phyloP scores from a whole-genome alignment of 2,113 vertebrate species.

The Pao palembangensis region DNA sequence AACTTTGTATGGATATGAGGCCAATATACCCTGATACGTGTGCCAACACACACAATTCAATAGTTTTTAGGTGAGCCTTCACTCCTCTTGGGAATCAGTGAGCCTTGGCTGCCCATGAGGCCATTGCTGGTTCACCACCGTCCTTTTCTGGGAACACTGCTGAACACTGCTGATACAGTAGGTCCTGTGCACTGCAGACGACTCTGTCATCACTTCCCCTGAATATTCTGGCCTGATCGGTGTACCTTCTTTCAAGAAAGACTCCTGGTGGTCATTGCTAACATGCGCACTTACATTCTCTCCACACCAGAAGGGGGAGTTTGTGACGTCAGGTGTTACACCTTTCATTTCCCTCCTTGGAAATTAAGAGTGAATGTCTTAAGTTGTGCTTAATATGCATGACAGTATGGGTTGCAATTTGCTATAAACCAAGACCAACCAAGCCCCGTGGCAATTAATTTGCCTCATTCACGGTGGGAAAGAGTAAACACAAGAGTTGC shows the following conservation, averaged over 20 bases:
- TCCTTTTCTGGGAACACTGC: too few species aligned
- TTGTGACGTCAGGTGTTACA: conserved; percentile 21
- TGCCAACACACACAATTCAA: background rate
- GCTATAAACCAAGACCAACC: conserved; percentile 51
- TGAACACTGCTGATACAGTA: too few species aligned
- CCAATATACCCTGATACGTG: conserved; percentile 28
- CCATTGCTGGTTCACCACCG: too few species aligned
- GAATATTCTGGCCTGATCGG: too few species aligned
- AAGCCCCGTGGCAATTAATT: conserved; percentile 61
- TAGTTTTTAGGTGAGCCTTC: too few species aligned
- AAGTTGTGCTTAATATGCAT: conserved; percentile 52
- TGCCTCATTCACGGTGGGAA: conserved; percentile 48
- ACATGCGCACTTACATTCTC: too few species aligned
- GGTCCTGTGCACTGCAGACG: too few species aligned
- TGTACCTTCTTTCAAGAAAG: too few species aligned
- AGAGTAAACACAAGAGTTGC: conserved; percentile 61
- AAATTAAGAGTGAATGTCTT: conserved; percentile 53
- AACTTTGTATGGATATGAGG: conserved; percentile 51
- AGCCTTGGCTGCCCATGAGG: too few species aligned
- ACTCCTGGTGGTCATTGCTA: too few species aligned
- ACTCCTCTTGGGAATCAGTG: too few species aligned
- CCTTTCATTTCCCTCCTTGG: conserved; percentile 32
- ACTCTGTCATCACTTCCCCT: too few species aligned
- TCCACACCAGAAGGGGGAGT: conserved; percentile 4
- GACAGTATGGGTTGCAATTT: conserved; percentile 30